These are phyloP conservation scores for Agrochola macilenta DNA, from an alignment of 2,888 invertebrate species.

Conservation along the genomic window DNA sequence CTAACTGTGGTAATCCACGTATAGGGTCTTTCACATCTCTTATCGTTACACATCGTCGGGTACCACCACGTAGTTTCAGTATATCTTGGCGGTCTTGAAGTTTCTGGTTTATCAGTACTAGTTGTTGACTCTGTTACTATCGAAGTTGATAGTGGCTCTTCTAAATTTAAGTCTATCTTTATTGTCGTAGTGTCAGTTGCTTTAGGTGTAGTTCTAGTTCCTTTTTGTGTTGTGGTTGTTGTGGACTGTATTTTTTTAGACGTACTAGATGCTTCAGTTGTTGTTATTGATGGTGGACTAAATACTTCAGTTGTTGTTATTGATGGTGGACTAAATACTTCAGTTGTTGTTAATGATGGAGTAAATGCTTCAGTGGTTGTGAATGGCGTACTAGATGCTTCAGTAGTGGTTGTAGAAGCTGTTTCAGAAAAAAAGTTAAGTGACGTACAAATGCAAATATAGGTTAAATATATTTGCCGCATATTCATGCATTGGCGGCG, in stretches of 20 bases:
- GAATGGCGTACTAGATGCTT: not conserved
- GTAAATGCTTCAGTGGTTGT: not conserved
- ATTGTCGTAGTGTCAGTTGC: not conserved
- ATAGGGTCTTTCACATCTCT: constrained; percentile 40
- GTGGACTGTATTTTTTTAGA: not conserved
- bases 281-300: not conserved
- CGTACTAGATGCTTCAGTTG: constrained; percentile 1
- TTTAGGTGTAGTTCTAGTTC: not conserved
- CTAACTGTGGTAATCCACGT: constrained; percentile 51
- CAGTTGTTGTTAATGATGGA: constrained; percentile 7
- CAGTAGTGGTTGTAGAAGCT: constrained; percentile 12
- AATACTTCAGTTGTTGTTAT: not conserved
- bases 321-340: not conserved
- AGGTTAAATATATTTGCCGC: not conserved
- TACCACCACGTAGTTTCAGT: constrained; percentile 36
- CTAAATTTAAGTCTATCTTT: no score
- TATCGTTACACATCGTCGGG: constrained; percentile 41
- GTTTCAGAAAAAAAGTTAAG: constrained; percentile 7
- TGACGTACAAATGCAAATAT: not conserved
- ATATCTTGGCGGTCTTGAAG: not conserved
- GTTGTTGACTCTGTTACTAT: not conserved
- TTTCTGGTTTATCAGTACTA: constrained; percentile 11
- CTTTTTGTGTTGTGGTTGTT: not conserved
- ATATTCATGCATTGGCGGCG: not conserved
- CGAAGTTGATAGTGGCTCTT: not conserved